These are phyloP conservation scores for Diorhabda elongata DNA, from an alignment of 1,140 invertebrate species.

Conservation along the genomic window DNA sequence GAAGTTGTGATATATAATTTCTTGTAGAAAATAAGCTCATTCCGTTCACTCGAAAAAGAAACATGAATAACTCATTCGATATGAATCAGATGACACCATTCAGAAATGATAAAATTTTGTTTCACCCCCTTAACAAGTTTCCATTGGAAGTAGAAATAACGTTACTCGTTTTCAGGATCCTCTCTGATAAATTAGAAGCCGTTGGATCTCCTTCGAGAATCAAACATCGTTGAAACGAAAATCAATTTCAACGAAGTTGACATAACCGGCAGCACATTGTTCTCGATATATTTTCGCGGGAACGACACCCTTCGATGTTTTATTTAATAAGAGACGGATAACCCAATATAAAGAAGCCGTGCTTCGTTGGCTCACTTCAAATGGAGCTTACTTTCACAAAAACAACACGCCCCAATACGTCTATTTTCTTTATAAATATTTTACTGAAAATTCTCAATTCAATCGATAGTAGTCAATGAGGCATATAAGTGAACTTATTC, in stretches of 20 bases:
- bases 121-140: too few species aligned
- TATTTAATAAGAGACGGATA: slow-evolving; percentile 14
- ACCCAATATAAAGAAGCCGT: slow-evolving; percentile 8
- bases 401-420: slow-evolving; percentile 4
- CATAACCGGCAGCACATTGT: slow-evolving; percentile 10
- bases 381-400: slow-evolving; percentile 6
- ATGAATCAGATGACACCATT: too few species aligned
- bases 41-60: too few species aligned
- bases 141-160: background rate
- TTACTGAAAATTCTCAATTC: slow-evolving; percentile 9
- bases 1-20: too few species aligned
- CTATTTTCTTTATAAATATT: slow-evolving; percentile 12
- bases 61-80: too few species aligned
- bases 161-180: background rate
- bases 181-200: background rate
- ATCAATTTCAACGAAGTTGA: slow-evolving; percentile 9
- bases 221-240: background rate
- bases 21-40: too few species aligned
- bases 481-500: too few species aligned
- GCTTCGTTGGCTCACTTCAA: background rate
- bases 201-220: background rate
- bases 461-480: background rate
- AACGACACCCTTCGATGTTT: slow-evolving; percentile 11
- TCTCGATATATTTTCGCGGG: slow-evolving; percentile 10
- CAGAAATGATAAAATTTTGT: too few species aligned